phyloP scores from a whole-genome alignment of 2,888 invertebrate genomes.

The Drosophila ochracea region DNA sequence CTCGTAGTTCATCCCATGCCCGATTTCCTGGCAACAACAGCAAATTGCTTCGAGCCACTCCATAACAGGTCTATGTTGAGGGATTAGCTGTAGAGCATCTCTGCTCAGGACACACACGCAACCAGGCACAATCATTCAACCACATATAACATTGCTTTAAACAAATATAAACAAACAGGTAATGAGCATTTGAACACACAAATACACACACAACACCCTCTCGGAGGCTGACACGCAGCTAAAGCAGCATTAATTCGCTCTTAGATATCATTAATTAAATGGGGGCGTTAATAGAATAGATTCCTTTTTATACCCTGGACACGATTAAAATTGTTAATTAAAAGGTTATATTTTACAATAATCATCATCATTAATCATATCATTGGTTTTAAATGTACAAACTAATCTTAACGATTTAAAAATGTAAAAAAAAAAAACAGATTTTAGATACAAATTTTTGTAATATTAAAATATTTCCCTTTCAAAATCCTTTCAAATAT shows the following conservation, averaged over 20 bases:
- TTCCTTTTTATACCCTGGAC: slow-evolving; percentile 20
- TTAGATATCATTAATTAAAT: slow-evolving; percentile 69
- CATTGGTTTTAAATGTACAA: background rate
- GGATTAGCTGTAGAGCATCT: slow-evolving; percentile 51
- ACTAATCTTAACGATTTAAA: background rate
- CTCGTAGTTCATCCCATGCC: slow-evolving; percentile 7
- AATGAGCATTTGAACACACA: slow-evolving; percentile 50
- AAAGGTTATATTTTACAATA: background rate
- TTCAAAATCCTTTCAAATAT: background rate
- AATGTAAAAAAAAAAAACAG: background rate
- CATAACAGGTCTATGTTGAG: slow-evolving; percentile 28
- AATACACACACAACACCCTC: slow-evolving; percentile 3
- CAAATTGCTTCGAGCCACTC: slow-evolving; percentile 66
- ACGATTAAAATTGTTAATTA: background rate
- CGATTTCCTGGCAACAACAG: slow-evolving; percentile 48
- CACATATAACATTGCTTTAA: slow-evolving; percentile 34
- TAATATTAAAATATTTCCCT: background rate
- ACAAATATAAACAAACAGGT: slow-evolving; percentile 51
- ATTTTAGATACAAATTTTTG: background rate
- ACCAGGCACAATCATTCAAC: slow-evolving; percentile 8
- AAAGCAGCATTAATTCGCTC: slow-evolving; percentile 31
- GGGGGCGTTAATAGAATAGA: slow-evolving; percentile 53
- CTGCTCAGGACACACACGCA: slow-evolving; percentile 25
- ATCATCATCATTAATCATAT: too few species aligned
- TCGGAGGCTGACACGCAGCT: slow-evolving; percentile 2